A percentile compares a stretch with the other conserved stretches of the same genome.
These are phyloP conservation scores for Alosa sapidissima DNA, from an alignment of 2,797 vertebrate genomes.

Conservation along the genomic window DNA sequence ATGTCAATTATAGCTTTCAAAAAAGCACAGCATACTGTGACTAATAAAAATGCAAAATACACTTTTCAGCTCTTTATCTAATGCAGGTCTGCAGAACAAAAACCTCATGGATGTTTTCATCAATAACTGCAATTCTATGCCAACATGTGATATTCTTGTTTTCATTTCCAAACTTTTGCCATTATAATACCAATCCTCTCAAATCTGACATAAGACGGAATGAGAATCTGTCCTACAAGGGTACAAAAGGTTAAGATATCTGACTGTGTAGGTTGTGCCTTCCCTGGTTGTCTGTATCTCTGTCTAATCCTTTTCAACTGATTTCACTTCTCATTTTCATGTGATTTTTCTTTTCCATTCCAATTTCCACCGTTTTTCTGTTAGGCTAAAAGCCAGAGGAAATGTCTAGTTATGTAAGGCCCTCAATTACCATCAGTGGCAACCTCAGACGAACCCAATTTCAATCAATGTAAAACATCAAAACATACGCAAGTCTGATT, in stretches of 20 bases:
- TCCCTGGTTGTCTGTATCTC: slow-evolving; percentile 3
- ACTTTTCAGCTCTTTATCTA: not conserved
- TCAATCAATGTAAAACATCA: not conserved
- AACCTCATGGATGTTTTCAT: not conserved
- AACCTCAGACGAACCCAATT: slow-evolving; percentile 16
- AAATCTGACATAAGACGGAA: not conserved
- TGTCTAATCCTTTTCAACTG: slow-evolving; percentile 12
- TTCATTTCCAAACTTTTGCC: not conserved
- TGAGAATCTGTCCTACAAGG: not conserved
- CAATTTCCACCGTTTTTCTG: slow-evolving; percentile 8
- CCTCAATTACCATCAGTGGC: slow-evolving; percentile 28
- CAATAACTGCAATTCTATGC: not conserved
- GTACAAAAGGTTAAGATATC: slow-evolving; percentile 4
- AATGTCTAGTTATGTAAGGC: slow-evolving; percentile 6
- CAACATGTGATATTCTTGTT: not conserved
- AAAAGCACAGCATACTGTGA: not conserved
- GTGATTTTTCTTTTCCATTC: slow-evolving; percentile 18
- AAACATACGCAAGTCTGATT: not conserved
- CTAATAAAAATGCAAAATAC: not conserved
- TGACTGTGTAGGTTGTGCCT: not conserved
- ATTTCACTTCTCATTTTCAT: slow-evolving; percentile 13
- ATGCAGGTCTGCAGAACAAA: not conserved
- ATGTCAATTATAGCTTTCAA: slow-evolving; percentile 30
- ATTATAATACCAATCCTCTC: not conserved
- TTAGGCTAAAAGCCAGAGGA: not conserved